Conservation (phyloP, 2,888 invertebrate genomes). For the Orthonychiurus folsomi region DNA sequence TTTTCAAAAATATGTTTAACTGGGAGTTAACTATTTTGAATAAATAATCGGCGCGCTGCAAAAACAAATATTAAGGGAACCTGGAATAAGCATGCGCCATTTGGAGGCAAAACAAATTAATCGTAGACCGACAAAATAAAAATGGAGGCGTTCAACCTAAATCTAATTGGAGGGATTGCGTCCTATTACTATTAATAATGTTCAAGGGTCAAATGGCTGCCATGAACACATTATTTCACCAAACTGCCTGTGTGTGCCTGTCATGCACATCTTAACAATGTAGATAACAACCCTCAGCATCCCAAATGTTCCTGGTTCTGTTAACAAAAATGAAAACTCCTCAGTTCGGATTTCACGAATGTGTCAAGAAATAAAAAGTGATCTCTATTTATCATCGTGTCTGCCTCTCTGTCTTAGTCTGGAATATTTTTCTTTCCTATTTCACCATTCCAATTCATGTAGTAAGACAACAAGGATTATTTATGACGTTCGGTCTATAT, state of each 20-base stretch:
- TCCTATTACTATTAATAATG: conserved; percentile 8
- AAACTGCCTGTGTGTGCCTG: too few species aligned
- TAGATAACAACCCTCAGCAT: not conserved
- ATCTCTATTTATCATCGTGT: not conserved
- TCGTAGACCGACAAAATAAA: not conserved
- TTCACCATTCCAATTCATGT: too few species aligned
- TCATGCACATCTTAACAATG: not conserved
- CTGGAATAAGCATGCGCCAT: too few species aligned
- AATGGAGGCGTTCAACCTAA: not conserved
- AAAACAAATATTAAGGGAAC: too few species aligned
- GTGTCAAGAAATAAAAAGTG: not conserved
- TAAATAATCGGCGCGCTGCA: too few species aligned
- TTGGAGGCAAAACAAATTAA: not conserved
- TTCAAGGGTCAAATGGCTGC: too few species aligned
- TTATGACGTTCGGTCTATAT: not conserved
- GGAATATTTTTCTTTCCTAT: not conserved
- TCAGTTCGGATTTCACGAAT: not conserved
- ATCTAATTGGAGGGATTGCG: conserved; percentile 2
- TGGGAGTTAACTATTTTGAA: too few species aligned
- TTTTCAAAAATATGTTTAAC: too few species aligned
- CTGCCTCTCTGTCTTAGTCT: not conserved
- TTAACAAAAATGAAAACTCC: not conserved
- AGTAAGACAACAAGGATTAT: not conserved
- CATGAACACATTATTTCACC: too few species aligned
- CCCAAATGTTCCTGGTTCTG: too few species aligned